Evolutionary conservation across 2,113 vertebrate species (phyloP).

Genomic region (Spea bombifrons): DNA sequence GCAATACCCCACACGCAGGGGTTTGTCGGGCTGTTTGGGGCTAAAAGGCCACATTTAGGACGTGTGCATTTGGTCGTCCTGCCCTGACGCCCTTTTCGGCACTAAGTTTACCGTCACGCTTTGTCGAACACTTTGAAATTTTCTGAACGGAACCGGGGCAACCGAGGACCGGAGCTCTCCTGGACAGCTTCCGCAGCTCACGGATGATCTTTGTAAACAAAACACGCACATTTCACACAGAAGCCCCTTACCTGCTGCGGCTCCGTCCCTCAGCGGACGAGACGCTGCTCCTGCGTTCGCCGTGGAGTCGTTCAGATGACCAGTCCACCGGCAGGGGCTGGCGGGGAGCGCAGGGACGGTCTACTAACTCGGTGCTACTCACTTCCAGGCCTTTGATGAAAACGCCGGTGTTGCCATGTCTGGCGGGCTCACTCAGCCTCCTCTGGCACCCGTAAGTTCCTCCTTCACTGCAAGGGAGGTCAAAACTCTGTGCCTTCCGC

Average conservation of each 20-base stretch:
- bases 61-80: too few relatives aligned
- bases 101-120: too few relatives aligned
- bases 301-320: slow-evolving; percentile 52
- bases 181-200: too few relatives aligned
- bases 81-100: too few relatives aligned
- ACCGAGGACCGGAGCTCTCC: too few relatives aligned
- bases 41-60: too few relatives aligned
- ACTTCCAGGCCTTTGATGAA: slow-evolving; percentile 76
- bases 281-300: slow-evolving; percentile 54
- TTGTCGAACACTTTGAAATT: too few relatives aligned
- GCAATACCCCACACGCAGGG: too few relatives aligned
- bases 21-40: too few relatives aligned
- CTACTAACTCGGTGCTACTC: slow-evolving; percentile 67
- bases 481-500: slow-evolving; percentile 76
- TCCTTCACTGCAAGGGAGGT: slow-evolving; percentile 62
- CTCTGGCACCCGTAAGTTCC: slow-evolving; percentile 65
- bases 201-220: too few relatives aligned
- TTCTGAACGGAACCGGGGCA: too few relatives aligned
- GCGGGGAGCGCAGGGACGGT: slow-evolving; percentile 55
- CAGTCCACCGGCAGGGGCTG: slow-evolving; percentile 55
- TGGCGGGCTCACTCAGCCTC: slow-evolving; percentile 62
- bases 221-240: too few relatives aligned
- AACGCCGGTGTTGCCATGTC: slow-evolving; percentile 66
- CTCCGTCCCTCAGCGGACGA: slow-evolving; percentile 51
- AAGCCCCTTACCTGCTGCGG: slow-evolving; percentile 67